These are phyloP conservation scores for Phyllotreta cruciferae DNA, from an alignment of 2,888 invertebrate species.

Conservation along the genomic window DNA sequence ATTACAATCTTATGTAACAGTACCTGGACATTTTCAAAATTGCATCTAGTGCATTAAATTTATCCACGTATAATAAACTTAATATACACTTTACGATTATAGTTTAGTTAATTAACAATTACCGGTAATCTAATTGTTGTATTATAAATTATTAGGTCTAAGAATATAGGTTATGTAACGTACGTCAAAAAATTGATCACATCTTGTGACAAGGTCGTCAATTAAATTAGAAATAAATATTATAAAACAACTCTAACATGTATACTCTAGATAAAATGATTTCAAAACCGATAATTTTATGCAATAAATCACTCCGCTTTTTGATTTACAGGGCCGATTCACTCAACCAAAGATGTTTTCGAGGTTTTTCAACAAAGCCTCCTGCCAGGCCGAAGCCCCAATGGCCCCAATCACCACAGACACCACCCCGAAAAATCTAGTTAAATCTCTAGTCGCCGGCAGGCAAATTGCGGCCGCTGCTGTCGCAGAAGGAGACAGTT, in stretches of 20 bases:
- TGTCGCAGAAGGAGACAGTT: slow-evolving; percentile 58
- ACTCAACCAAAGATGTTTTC: slow-evolving; percentile 45
- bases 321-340: slow-evolving; percentile 30
- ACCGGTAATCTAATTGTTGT: background rate
- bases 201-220: background rate
- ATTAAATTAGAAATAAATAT: slow-evolving; percentile 3
- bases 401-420: slow-evolving; percentile 32
- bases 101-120: background rate
- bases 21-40: background rate
- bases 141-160: slow-evolving; percentile 1
- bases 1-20: slow-evolving; percentile 11
- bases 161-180: slow-evolving; percentile 25
- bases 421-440: slow-evolving; percentile 45
- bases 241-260: background rate
- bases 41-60: background rate
- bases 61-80: background rate
- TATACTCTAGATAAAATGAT: slow-evolving; percentile 1
- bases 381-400: slow-evolving; percentile 46
- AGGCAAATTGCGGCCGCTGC: slow-evolving; percentile 55
- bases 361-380: slow-evolving; percentile 49
- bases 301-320: background rate
- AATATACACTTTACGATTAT: background rate
- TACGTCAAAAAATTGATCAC: slow-evolving; percentile 13
- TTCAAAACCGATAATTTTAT: slow-evolving; percentile 1
- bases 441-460: slow-evolving; percentile 55